Conservation (phyloP, 2,888 invertebrate species). For the Flexamia atlantica region DNA sequence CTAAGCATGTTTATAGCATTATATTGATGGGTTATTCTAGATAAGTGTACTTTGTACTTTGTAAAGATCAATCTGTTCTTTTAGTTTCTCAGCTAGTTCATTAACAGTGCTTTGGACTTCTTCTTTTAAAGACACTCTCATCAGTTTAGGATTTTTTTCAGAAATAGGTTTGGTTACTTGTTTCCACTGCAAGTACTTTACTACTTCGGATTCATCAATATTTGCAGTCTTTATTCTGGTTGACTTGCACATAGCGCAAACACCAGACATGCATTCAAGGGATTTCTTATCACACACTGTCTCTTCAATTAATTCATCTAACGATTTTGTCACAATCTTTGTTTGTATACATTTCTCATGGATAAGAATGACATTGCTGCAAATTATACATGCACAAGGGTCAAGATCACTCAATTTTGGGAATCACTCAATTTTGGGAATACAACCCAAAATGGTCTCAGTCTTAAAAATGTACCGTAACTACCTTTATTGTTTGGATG, state of each 20-base stretch:
- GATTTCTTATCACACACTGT: not conserved
- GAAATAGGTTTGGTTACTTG: not conserved
- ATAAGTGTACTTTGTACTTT: not conserved
- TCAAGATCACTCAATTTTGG: not conserved
- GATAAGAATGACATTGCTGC: not conserved
- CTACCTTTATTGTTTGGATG: conserved; percentile 7
- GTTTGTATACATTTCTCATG: not conserved
- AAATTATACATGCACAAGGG: not conserved
- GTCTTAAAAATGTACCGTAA: not conserved
- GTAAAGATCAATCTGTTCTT: not conserved
- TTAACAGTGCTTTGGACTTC: not conserved
- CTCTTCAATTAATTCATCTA: not conserved
- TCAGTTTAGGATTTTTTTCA: not conserved
- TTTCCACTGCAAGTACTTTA: not conserved
- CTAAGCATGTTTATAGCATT: not conserved
- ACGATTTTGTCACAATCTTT: not conserved
- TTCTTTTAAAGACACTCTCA: not conserved
- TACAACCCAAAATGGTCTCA: not conserved
- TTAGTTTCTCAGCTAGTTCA: not conserved
- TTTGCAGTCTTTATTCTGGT: not conserved
- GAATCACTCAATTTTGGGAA: no score
- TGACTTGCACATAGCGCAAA: not conserved
- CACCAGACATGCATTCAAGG: not conserved
- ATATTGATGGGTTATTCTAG: not conserved
- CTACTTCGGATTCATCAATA: not conserved